Evolutionary conservation across 2,888 invertebrate species (phyloP), one percentile per base, ranked within the genome.

Genomic region (Pristionchus mayeri): DNA sequence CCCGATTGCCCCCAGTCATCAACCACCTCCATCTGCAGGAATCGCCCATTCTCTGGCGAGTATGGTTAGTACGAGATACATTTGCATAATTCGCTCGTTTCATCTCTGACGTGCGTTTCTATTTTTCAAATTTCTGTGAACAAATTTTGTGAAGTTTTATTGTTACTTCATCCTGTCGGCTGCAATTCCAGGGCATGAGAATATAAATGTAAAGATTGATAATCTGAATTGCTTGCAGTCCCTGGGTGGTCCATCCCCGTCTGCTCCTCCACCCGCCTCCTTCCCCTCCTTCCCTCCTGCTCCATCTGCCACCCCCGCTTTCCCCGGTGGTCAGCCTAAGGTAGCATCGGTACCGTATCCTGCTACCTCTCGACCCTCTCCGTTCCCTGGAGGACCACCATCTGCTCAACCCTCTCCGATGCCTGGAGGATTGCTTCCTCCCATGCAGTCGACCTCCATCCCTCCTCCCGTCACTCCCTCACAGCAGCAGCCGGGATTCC

Each of bases 261-360:
- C 57, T 37, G 40, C 80, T 57, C 80, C 54, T 57, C 57, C 54
- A 3, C 80, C 80, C 21, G 37, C 52, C 7, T 34, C 80, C 24
- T 80, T 57, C 40, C 80, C 80, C n/a, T 57, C 80, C 11, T 80
- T 57, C 21, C 57, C 52, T 21, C 2, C 80, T 16, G 24, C 80
- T n/a, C 40, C 80, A 57, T n/a, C 54, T n/a, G 18, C 13, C 40
- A 9, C 21, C 37, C 24, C n/a, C n/a, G n/a, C 79, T 18, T 79
- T 40, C 16, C 52, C 79, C 34, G 21, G 34, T 40, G n/a, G 18
- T 30, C 76, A 48, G 11, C 18, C 60, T 27, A 37, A 34, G 37
- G 81, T 37, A 44, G 11, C 44, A 9, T 13, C 30, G 52, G 57
- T 71, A 75, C 37, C 52, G 52, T 71, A 54, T 52, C 54, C 75